Evolutionary conservation across 2,113 vertebrate species (phyloP), one percentile per base, ranked within the genome.

Genomic region (Trinectes maculatus): DNA sequence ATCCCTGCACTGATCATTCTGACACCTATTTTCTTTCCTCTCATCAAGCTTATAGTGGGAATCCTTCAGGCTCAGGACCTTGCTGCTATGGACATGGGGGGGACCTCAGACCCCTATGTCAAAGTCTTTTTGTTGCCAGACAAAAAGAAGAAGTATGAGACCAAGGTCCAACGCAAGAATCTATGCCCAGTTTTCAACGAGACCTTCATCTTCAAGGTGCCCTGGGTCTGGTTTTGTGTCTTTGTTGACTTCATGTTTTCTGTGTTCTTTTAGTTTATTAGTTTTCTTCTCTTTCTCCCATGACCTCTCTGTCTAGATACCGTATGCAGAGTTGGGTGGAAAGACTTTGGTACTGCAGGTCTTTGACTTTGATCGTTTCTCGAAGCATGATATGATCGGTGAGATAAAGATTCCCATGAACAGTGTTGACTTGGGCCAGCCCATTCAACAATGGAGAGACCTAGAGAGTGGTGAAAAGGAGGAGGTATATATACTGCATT

Each of bases 281-380:
- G n/a, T n/a, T 42, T 10, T 59, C 18, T 56, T 21, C 28, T 77
- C 52, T 65, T 24, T 49, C 81, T 58, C 60, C 68, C 39, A 22
- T 25, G 3, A 28, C 6, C 13, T 67, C 16, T 67, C 16, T 60
- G 44, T 65, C 29, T 67, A 96, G 95, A 91, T 96, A 19, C 95
- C 95, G 0, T 96, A 96, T 22, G 92, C 95, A 64, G 95, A 96
- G 80, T 82, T 96, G 53, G 95, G 95, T 1, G 95, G 95, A 25
- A 95, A 95, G 80, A 93, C 90, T 13, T 85, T 96, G 71, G 91
- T 96, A 70, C 89, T 96, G 89, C 91, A 95, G 0, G 95, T 96
- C 60, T 96, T 93, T 52, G 95, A 96, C 85, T 96, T 96, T 58
- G 95, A 96, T 67, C 94, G 95, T 22, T 96, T 96, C 85, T 96